Percentiles rank a stretch among this genome's conserved stretches.
Evolutionary conservation across 2,113 vertebrate species (phyloP).

Genomic region (Notarius quadriscutis): DNA sequence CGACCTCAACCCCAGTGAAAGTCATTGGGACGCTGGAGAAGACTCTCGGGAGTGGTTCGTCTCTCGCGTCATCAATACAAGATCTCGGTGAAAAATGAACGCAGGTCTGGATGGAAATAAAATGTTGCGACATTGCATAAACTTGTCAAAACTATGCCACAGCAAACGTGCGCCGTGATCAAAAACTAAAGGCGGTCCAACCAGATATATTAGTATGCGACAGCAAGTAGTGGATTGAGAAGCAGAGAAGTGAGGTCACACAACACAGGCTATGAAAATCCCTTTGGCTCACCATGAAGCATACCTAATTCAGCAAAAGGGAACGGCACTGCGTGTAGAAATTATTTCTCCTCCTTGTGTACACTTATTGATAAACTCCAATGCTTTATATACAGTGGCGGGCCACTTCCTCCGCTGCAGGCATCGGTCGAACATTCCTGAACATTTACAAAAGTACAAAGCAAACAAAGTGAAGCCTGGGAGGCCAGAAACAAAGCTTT

Average conservation of each 20-base stretch:
- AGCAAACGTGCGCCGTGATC: no score
- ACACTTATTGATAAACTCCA: conserved; percentile 21
- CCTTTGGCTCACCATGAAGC: conserved; percentile 24
- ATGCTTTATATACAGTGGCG: background rate
- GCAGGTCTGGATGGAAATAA: no score
- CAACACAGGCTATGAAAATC: conserved; percentile 55
- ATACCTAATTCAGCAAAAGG: background rate
- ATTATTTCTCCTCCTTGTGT: background rate
- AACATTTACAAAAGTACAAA: conserved; percentile 42
- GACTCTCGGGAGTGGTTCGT: no score
- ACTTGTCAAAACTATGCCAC: no score
- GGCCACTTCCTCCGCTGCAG: conserved; percentile 23
- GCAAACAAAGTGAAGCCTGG: conserved; percentile 59
- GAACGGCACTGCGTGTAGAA: background rate
- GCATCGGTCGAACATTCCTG: conserved; percentile 46
- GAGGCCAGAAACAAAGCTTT: conserved; percentile 59
- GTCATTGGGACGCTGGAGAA: no score
- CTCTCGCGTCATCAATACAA: no score
- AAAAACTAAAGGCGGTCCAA: no score
- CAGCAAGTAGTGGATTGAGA: no score
- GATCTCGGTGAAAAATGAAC: no score
- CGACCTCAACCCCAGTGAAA: no score
- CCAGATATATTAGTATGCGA: no score
- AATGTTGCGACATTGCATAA: no score
- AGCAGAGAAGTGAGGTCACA: conserved; percentile 50